Evolutionary conservation across 1,140 invertebrate species (phyloP).

Genomic region (Lycorma delicatula): DNA sequence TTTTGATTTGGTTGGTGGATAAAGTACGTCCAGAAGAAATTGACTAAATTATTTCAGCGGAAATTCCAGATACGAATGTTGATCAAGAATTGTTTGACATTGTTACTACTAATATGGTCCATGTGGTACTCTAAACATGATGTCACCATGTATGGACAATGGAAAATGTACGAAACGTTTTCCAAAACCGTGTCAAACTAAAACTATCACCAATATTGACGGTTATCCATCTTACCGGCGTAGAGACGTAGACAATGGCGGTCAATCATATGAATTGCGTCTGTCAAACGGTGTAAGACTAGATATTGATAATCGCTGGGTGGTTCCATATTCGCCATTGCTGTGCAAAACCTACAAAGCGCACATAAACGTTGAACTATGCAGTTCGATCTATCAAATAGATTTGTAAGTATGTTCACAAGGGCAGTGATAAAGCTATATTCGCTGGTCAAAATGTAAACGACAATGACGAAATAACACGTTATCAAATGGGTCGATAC

Average conservation of each 20-base stretch:
- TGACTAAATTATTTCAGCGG: conserved; percentile 43
- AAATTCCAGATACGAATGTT: conserved; percentile 42
- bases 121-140: conserved; percentile 40
- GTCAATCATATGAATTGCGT: conserved; percentile 11
- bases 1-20: conserved; percentile 37
- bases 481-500: conserved; percentile 35
- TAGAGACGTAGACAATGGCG: conserved; percentile 16
- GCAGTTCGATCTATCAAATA: conserved; percentile 34
- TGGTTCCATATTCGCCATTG: conserved; percentile 37
- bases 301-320: conserved; percentile 34
- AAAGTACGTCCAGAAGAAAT: conserved; percentile 34
- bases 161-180: conserved; percentile 41
- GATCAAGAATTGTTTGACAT: conserved; percentile 39
- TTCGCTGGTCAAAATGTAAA: conserved; percentile 25
- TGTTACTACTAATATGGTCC: conserved; percentile 42
- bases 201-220: conserved; percentile 31
- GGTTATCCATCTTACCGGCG: conserved; percentile 36
- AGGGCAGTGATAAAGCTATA: conserved; percentile 37
- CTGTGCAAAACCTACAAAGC: conserved; percentile 33
- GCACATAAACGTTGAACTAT: conserved; percentile 38
- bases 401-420: conserved; percentile 40
- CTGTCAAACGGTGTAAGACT: background rate
- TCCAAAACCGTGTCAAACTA: conserved; percentile 30
- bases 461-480: background rate
- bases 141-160: conserved; percentile 42